phyloP scores from a whole-genome alignment of 2,797 vertebrate genomes.

The Chanos chanos region DNA sequence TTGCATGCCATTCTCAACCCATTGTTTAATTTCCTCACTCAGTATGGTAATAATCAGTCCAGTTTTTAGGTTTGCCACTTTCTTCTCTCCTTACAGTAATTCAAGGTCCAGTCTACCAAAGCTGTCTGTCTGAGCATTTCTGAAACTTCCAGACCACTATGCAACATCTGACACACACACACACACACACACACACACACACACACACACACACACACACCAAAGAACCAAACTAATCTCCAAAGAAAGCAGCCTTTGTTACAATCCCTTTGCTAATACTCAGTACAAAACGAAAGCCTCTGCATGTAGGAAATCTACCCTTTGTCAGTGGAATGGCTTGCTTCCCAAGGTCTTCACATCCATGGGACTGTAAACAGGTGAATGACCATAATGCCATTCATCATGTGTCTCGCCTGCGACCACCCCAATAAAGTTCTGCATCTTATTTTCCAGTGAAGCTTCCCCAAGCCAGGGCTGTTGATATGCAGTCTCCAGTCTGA shows the following conservation, averaged over 20 bases:
- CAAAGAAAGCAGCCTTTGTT: too few species aligned
- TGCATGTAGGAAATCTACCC: too few species aligned
- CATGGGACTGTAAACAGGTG: background rate
- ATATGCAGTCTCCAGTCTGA: constrained; percentile 2
- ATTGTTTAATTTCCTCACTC: constrained; percentile 29
- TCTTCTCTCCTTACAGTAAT: constrained; percentile 4
- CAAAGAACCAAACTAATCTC: too few species aligned
- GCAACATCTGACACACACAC: too few species aligned
- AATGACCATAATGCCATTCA: background rate
- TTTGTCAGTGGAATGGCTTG: too few species aligned
- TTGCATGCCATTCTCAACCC: constrained; percentile 9
- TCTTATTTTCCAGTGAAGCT: constrained; percentile 34
- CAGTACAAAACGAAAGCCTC: background rate
- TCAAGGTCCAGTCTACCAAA: too few species aligned
- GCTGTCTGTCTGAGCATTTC: too few species aligned
- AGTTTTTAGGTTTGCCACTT: too few species aligned
- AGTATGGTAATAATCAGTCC: constrained; percentile 31
- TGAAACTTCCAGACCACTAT: too few species aligned
- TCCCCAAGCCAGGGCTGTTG: constrained; percentile 26
- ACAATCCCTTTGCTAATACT: too few species aligned
- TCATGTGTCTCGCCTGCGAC: constrained; percentile 28
- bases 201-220: too few species aligned
- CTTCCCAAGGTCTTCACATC: background rate
- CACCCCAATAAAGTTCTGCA: background rate
- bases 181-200: too few species aligned